These are phyloP conservation scores for Xiphorhynchus erythropygius DNA, from an alignment of 2,797 vertebrate species.

Conservation along the genomic window DNA sequence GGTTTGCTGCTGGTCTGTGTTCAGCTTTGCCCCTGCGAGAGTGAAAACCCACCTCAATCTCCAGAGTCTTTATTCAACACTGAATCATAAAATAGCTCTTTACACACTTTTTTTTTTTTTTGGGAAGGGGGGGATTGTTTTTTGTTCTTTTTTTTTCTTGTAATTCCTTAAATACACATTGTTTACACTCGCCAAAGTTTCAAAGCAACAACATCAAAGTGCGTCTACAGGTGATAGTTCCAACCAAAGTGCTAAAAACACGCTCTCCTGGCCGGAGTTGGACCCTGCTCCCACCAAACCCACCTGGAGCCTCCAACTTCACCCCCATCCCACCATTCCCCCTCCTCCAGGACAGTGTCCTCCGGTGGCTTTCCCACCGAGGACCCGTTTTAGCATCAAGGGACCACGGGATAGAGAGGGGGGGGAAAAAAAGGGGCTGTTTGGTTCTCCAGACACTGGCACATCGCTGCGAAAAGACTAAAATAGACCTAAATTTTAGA, in stretches of 20 bases:
- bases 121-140: neutral
- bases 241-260: constrained; percentile 72
- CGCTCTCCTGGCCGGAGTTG: neutral
- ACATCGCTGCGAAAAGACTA: constrained; percentile 49
- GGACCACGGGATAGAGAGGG: neutral
- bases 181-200: constrained; percentile 77
- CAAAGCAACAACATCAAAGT: constrained; percentile 79
- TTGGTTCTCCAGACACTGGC: constrained; percentile 66
- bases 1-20: neutral
- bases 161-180: constrained; percentile 72
- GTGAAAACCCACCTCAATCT: neutral
- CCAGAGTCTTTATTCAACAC: constrained; percentile 74
- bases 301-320: neutral
- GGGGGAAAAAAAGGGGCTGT: neutral
- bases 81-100: constrained; percentile 68
- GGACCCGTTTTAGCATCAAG: neutral
- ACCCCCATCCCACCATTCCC: neutral
- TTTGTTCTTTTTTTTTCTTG: neutral
- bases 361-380: accelerated
- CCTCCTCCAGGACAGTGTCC: neutral
- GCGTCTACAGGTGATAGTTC: constrained; percentile 70
- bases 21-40: accelerated
- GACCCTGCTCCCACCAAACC: neutral
- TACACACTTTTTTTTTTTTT: neutral
- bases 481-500: constrained; percentile 71